A percentile compares a stretch with the other conserved stretches of the same genome.
These are phyloP conservation scores for Carapus acus DNA, from an alignment of 2,797 vertebrate species.

Conservation along the genomic window DNA sequence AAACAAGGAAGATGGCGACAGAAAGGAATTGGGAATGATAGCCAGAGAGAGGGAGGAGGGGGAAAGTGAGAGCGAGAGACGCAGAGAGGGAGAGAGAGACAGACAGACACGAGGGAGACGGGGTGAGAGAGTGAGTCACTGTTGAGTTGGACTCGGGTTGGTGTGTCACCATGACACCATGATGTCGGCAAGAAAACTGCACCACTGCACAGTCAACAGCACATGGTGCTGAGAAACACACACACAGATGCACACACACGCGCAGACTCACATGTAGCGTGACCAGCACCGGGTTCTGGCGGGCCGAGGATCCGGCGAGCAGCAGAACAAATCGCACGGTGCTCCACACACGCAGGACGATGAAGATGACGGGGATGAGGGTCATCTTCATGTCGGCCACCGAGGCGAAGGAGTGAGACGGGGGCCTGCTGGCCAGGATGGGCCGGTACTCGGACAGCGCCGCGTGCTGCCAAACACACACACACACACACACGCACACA, in stretches of 20 bases:
- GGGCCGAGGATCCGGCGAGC: conserved; percentile 72
- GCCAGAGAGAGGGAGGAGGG: too few relatives aligned
- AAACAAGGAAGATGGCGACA: too few relatives aligned
- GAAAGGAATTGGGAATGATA: too few relatives aligned
- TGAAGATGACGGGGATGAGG: conserved; percentile 92
- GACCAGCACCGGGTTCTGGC: conserved; percentile 79
- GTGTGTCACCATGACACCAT: too few relatives aligned
- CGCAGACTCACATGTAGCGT: conserved; percentile 82
- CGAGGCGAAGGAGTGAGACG: conserved; percentile 63
- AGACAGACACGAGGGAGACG: too few relatives aligned
- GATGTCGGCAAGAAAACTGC: not conserved
- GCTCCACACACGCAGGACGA: conserved; percentile 90
- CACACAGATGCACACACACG: not conserved
- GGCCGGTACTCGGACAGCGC: conserved; percentile 93
- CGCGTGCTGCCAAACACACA: conserved; percentile 68
- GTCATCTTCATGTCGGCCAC: conserved; percentile 87
- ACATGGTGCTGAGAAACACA: not conserved
- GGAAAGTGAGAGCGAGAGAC: too few relatives aligned
- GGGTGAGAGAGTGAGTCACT: too few relatives aligned
- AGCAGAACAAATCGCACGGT: conserved; percentile 88
- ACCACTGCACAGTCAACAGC: conserved; percentile 1
- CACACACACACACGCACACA: too few relatives aligned
- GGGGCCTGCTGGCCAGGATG: conserved; percentile 70
- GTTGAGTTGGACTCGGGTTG: too few relatives aligned
- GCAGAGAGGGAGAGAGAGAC: too few relatives aligned